Base-by-base conservation (phyloP, 2,113 vertebrate species). In the Macrotus californicus region DNA sequence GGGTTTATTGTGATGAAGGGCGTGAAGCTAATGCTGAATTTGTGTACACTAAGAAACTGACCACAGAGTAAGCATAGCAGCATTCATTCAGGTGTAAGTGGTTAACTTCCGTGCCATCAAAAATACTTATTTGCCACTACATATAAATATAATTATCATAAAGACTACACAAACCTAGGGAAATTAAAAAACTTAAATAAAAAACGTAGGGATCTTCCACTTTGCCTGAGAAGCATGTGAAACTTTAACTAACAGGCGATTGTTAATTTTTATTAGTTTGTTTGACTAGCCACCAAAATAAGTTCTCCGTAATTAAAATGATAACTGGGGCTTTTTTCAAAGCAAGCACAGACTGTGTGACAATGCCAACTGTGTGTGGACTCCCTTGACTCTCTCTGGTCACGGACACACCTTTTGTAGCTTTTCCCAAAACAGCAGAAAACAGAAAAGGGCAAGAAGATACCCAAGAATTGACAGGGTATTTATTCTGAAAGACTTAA, bases 261-360 rank as follows among this genome's bases (percentile, higher is more conserved):
- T 79, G 39, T 19, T 50, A 56, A 54, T 72, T 90, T 83, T 52
- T 77, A 76, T 86, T 54, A 48, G 29, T 85, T 84, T 84, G 41
- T 34, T 82, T 87, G 87, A 61, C 39, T 91, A 86, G 80, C 14
- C 59, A 69, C 21, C 66, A 46, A 67, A 26, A 64, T 26, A 67
- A 59, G 73, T 70, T 81, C 73, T 16, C 70, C 85, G 10, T 69
- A 75, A 61, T 82, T 83, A 66, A 77, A 87, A 31, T 48, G 31
- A 24, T 75, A 88, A 94, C 36, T 36, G 29, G 76, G n/a, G 52
- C 16, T 89, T 94, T 93, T 95, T 94, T 84, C 80, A 95, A 69
- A n/a, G 36, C 21, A 59, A 86, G 67, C n/a, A 85, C 0, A 46
- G 39, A 22, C 46, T 36, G 70, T 22, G 93, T 41, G 19, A 80